Evolutionary conservation across 2,888 invertebrate species (phyloP), one percentile per base, ranked within the genome.

Genomic region (Nineta flava): DNA sequence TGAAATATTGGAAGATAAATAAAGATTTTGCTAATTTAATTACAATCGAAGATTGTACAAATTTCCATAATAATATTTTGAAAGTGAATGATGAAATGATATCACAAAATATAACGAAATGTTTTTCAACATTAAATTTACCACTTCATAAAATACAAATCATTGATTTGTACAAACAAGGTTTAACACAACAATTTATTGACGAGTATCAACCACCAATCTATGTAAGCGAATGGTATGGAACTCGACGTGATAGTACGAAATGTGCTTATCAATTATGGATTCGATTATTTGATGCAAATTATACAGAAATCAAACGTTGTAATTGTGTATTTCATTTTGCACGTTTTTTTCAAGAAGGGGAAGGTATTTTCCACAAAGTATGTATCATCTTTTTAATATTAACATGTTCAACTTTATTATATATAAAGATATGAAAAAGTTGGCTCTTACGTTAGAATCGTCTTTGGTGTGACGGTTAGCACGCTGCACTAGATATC

Each of bases 81-180:
- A 60, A 61, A 2, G 54, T 73, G 34, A 72, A 72, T 1, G 31
- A 52, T 31, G 57, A 61, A 52, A 13, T 38, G 15, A 5, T 13
- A 38, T 64, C 69, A 13, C 59, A 64, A 51, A 65, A 64, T 2
- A 57, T 60, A 45, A 61, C 62, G 9, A 60, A 60, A 50, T 76
- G 76, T 58, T 76, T 76, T 62, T 71, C 67, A 2, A 75, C 77
- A 16, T 75, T 76, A 2, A 77, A 63, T 57, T 40, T 55, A 3
- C 52, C 52, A 7, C 72, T 73, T 56, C 55, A 51, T 12, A 77
- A 77, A 60, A 41, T 57, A 15, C 77, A 78, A 62, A 55, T 58
- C 7, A 62, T 76, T 41, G 59, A 69, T 55, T 58, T 76, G 9
- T 40, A 59, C 4, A 52, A 57, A 7, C 65, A 6, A 2, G 71